Evolutionary conservation across 1,140 invertebrate species (phyloP).

Genomic region (Delia radicum): DNA sequence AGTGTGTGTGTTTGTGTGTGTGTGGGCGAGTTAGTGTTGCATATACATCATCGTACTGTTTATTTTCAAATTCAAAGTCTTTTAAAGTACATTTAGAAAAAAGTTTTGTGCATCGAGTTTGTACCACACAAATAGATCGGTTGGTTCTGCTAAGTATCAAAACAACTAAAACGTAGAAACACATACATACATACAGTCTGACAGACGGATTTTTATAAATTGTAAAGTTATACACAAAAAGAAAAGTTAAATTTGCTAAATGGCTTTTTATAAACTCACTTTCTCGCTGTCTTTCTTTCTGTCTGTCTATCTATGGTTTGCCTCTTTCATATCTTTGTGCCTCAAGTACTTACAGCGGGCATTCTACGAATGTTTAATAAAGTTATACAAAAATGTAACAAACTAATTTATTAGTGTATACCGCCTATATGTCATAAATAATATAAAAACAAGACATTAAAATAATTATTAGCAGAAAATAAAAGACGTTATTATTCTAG

Average conservation of each 20-base stretch:
- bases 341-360: background rate
- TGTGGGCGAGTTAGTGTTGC: background rate
- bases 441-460: conserved; percentile 10
- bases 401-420: conserved; percentile 3
- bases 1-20: background rate
- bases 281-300: background rate
- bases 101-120: background rate
- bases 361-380: background rate
- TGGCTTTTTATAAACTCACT: conserved; percentile 15
- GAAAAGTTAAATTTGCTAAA: conserved; percentile 20
- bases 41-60: background rate
- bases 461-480: conserved; percentile 18
- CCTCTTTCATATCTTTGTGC: background rate
- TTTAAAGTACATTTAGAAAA: conserved; percentile 20
- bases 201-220: background rate
- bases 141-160: background rate
- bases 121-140: background rate
- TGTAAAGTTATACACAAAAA: conserved; percentile 21
- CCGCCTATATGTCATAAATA: conserved; percentile 17
- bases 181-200: background rate
- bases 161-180: background rate
- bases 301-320: background rate
- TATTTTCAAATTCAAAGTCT: conserved; percentile 21
- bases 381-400: background rate
- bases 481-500: too few relatives aligned